These are phyloP conservation scores for Mastomys natalensis DNA, from an alignment of 2,113 vertebrate species.

Conservation along the genomic window DNA sequence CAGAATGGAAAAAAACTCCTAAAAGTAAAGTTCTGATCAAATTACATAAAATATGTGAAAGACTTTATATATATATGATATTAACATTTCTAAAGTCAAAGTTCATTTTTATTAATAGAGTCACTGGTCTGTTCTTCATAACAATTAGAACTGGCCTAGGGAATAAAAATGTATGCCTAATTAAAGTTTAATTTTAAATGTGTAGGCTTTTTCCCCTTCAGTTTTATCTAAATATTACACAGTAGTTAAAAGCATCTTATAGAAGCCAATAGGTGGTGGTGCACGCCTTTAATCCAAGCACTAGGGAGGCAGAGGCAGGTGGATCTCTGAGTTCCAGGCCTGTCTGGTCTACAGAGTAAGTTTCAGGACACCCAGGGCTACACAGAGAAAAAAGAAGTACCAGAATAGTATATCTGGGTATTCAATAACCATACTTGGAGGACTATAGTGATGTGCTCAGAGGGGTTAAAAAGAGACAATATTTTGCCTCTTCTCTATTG, in stretches of 20 bases:
- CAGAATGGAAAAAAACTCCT: background rate
- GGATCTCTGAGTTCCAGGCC: background rate
- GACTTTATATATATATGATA: background rate
- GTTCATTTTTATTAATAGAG: background rate
- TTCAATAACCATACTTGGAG: background rate
- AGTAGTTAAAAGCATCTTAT: background rate
- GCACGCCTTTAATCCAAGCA: background rate
- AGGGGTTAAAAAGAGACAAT: background rate
- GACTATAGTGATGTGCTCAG: background rate
- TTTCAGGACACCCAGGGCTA: background rate
- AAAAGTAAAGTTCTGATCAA: background rate
- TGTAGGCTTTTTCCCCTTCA: background rate
- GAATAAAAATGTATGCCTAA: background rate
- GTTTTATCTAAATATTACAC: background rate
- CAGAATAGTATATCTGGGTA: background rate
- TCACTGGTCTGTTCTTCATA: background rate
- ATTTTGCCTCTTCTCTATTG: background rate
- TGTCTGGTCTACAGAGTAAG: background rate
- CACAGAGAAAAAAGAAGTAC: background rate
- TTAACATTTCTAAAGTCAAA: background rate
- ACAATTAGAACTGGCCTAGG: background rate
- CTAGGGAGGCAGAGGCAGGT: background rate
- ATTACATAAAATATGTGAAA: background rate
- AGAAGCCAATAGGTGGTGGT: background rate
- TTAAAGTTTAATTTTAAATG: background rate